Percentiles rank a stretch among this genome's conserved stretches.
These are phyloP conservation scores for Catajapyx aquilonaris DNA, from an alignment of 1,140 invertebrate species.

Conservation along the genomic window DNA sequence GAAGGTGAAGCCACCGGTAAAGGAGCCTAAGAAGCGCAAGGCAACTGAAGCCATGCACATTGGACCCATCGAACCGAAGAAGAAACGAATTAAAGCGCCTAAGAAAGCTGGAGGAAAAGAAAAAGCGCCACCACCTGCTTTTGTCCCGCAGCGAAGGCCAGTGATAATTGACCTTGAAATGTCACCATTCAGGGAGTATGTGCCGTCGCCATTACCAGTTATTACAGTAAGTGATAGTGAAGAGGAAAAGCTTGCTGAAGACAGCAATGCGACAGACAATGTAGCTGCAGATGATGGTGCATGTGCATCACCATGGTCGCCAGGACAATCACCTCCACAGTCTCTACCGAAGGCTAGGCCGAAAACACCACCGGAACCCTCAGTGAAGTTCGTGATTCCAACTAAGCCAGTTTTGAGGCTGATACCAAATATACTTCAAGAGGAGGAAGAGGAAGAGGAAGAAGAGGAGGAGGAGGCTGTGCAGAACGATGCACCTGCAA, in stretches of 20 bases:
- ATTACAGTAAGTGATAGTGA: constrained; percentile 65
- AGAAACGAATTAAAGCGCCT: constrained; percentile 20
- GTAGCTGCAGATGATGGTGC: too few relatives aligned
- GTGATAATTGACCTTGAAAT: constrained; percentile 66
- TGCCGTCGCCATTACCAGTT: constrained; percentile 51
- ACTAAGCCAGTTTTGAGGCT: not conserved
- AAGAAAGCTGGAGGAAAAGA: constrained; percentile 26
- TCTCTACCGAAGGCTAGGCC: constrained; percentile 27
- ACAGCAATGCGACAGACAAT: too few relatives aligned
- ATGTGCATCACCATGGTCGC: too few relatives aligned
- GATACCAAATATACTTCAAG: not conserved
- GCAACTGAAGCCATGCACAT: too few relatives aligned
- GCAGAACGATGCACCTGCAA: constrained; percentile 6
- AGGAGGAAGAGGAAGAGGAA: constrained; percentile 14
- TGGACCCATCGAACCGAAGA: constrained; percentile 18
- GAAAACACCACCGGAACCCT: constrained; percentile 50
- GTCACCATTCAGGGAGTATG: constrained; percentile 58
- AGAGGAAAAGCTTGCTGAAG: constrained; percentile 27
- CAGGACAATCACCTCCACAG: too few relatives aligned
- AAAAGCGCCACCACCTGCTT: constrained; percentile 26
- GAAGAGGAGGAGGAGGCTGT: constrained; percentile 13
- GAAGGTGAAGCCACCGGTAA: constrained; percentile 12
- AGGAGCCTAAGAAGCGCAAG: constrained; percentile 13
- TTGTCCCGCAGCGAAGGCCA: constrained; percentile 27
- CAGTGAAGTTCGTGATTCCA: constrained; percentile 11